Conservation (phyloP, 2,888 invertebrate genomes). For the Nudaria mundana region DNA sequence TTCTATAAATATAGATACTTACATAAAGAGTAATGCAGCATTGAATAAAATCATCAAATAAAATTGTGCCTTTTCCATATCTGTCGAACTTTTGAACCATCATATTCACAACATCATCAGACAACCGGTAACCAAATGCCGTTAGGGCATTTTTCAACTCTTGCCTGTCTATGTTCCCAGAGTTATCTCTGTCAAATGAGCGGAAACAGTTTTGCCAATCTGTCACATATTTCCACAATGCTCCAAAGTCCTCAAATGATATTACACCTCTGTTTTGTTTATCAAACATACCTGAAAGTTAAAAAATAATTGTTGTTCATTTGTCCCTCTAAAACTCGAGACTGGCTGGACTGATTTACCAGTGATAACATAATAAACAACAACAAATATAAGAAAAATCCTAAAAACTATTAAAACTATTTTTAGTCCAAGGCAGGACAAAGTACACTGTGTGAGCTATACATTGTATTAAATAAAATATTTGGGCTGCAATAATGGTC, state of each 20-base stretch:
- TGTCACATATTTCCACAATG: conserved; percentile 98
- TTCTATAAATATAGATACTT: conserved; percentile 73
- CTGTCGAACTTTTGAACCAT: conserved; percentile 97
- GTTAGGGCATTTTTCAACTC: conserved; percentile 95
- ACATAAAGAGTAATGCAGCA: conserved; percentile 96
- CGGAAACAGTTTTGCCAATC: conserved; percentile 99
- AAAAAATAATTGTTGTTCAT: not conserved
- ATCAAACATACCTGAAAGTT: conserved; percentile 93
- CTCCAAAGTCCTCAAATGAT: conserved; percentile 96
- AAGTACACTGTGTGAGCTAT: too few relatives aligned
- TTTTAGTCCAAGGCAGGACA: not conserved
- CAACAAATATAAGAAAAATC: too few relatives aligned
- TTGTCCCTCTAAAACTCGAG: too few relatives aligned
- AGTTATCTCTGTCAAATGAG: conserved; percentile 95
- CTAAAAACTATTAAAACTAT: not conserved
- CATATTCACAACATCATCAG: conserved; percentile 89
- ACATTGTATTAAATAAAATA: too few relatives aligned
- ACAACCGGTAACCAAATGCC: conserved; percentile 94
- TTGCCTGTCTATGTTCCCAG: conserved; percentile 93
- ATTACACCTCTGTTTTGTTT: conserved; percentile 93
- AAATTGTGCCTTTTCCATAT: conserved; percentile 92
- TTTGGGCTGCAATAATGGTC: too few relatives aligned
- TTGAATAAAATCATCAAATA: conserved; percentile 99
- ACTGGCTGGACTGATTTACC: too few relatives aligned
- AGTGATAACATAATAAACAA: too few relatives aligned